Percentiles rank a stretch among this genome's conserved stretches.
Evolutionary conservation across 2,888 invertebrate genomes (phyloP).

Genomic region (Arge pagana): DNA sequence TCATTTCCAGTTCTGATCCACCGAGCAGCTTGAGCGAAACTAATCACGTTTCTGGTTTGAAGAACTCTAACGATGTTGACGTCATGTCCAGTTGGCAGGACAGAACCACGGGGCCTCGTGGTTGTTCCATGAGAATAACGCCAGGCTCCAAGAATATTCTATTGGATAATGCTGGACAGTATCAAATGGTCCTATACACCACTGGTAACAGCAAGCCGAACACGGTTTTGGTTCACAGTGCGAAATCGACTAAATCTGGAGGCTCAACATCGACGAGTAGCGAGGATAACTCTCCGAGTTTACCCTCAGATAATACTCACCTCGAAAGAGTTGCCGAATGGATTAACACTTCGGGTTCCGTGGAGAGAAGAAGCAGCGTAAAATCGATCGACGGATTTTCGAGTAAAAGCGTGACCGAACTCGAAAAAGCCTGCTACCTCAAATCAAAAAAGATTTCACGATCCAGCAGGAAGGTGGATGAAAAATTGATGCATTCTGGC

Average conservation of each 20-base stretch:
- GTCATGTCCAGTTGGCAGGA: constrained; percentile 35
- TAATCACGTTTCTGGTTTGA: constrained; percentile 22
- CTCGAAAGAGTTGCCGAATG: constrained; percentile 76
- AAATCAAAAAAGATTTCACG: not conserved
- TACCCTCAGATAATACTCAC: constrained; percentile 53
- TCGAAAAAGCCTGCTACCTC: constrained; percentile 19
- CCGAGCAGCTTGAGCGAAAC: constrained; percentile 53
- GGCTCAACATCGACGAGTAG: constrained; percentile 49
- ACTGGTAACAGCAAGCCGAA: constrained; percentile 34
- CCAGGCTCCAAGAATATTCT: constrained; percentile 80
- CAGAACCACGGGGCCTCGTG: constrained; percentile 65
- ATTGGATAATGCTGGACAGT: constrained; percentile 76
- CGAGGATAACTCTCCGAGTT: constrained; percentile 39
- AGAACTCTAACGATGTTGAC: constrained; percentile 25
- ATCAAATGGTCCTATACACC: constrained; percentile 75
- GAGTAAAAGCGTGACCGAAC: constrained; percentile 25
- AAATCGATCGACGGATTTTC: constrained; percentile 28
- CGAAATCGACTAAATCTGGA: constrained; percentile 43
- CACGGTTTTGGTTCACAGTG: constrained; percentile 49
- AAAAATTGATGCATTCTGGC: too few species aligned
- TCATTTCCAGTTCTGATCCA: constrained; percentile 54
- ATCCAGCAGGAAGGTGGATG: not conserved
- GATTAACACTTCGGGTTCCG: constrained; percentile 64
- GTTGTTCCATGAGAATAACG: constrained; percentile 77
- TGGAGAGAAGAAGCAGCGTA: constrained; percentile 16